phyloP scores from a whole-genome alignment of 2,888 invertebrate species.

The Zygothrica quintamaculata region DNA sequence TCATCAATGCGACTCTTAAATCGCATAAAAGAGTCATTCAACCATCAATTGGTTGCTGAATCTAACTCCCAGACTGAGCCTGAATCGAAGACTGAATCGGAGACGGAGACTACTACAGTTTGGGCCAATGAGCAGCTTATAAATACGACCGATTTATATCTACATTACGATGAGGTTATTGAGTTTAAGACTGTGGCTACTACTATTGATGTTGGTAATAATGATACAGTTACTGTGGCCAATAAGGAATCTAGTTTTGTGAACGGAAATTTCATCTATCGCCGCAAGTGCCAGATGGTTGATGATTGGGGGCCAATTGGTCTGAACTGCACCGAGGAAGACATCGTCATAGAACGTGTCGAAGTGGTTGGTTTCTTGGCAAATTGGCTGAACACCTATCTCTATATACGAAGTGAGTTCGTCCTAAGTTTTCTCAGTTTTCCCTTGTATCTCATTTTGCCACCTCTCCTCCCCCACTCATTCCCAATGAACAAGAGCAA shows the following conservation, averaged over 20 bases:
- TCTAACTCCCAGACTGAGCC: background rate
- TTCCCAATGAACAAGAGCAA: too few relatives aligned
- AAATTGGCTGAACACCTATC: slow-evolving; percentile 89
- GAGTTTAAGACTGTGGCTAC: slow-evolving; percentile 6
- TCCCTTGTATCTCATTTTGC: background rate
- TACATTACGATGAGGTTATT: slow-evolving; percentile 30
- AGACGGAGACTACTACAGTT: slow-evolving; percentile 22
- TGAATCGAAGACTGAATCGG: background rate
- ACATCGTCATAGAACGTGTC: slow-evolving; percentile 73
- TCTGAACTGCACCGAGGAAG: slow-evolving; percentile 77
- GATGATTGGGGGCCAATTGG: slow-evolving; percentile 80
- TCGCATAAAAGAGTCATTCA: slow-evolving; percentile 61
- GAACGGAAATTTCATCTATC: slow-evolving; percentile 68
- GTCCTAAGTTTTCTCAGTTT: slow-evolving; percentile 6
- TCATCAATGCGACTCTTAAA: slow-evolving; percentile 56
- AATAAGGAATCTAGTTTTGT: slow-evolving; percentile 12
- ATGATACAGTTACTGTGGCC: slow-evolving; percentile 4
- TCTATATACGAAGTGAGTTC: slow-evolving; percentile 89
- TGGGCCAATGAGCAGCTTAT: slow-evolving; percentile 48
- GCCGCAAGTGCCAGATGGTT: slow-evolving; percentile 70
- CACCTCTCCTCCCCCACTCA: too few relatives aligned
- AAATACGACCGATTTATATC: slow-evolving; percentile 34
- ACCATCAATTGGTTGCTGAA: slow-evolving; percentile 38
- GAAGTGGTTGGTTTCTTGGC: slow-evolving; percentile 88
- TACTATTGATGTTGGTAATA: background rate